Conservation (phyloP, 2,888 invertebrate genomes). For the Tachina grossa region DNA sequence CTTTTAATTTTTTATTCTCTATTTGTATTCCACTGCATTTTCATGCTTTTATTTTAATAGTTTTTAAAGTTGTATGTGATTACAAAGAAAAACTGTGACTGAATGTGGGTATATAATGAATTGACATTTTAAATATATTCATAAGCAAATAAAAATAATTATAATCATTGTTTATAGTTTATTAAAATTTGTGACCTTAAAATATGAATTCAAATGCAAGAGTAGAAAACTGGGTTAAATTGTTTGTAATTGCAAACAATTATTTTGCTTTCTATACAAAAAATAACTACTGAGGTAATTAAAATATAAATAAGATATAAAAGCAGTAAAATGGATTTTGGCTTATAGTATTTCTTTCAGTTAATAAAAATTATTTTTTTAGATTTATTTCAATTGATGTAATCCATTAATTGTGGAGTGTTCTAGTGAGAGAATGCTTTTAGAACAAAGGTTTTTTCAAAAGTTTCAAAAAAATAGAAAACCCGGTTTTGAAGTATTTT, state of each 20-base stretch:
- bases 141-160: neutral
- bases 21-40: too few relatives aligned
- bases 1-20: too few relatives aligned
- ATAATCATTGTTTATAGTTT: neutral
- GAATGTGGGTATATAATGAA: too few relatives aligned
- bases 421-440: too few relatives aligned
- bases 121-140: neutral
- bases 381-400: neutral
- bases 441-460: too few relatives aligned
- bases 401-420: too few relatives aligned
- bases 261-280: neutral
- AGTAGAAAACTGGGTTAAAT: neutral
- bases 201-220: neutral
- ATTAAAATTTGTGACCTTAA: slow-evolving; percentile 4
- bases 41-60: too few relatives aligned
- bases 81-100: neutral
- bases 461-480: too few relatives aligned
- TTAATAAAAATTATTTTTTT: neutral
- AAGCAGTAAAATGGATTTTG: neutral
- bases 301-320: neutral
- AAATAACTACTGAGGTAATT: neutral
- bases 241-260: neutral
- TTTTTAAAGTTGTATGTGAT: too few relatives aligned
- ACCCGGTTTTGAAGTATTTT: too few relatives aligned
- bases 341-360: neutral